Conservation (phyloP, 2,888 invertebrate species). For the Tiphia femorata region DNA sequence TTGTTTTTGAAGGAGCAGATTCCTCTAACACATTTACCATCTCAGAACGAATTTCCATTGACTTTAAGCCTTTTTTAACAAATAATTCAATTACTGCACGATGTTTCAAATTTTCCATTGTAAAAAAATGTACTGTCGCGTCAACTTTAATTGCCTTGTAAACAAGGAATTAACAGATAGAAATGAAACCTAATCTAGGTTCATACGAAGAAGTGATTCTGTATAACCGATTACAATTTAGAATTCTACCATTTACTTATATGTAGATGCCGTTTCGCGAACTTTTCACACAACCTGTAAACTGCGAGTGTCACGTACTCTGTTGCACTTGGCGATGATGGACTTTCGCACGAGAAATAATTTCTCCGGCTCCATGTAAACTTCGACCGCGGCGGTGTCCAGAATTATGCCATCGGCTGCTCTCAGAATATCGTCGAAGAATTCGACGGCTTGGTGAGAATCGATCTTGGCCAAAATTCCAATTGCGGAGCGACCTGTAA, state of each 20-base stretch:
- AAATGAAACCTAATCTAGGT: too few relatives aligned
- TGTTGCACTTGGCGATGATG: conserved; percentile 68
- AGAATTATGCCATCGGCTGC: conserved; percentile 78
- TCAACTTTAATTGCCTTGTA: not conserved
- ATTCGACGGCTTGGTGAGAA: conserved; percentile 54
- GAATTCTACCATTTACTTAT: too few relatives aligned
- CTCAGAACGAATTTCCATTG: too few relatives aligned
- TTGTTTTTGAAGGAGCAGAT: too few relatives aligned
- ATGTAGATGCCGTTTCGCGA: too few relatives aligned
- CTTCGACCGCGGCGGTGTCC: conserved; percentile 73
- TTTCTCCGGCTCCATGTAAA: conserved; percentile 71
- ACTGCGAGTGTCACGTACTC: conserved; percentile 46
- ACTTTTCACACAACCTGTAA: too few relatives aligned
- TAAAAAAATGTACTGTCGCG: not conserved
- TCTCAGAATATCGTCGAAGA: conserved; percentile 73
- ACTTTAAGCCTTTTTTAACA: too few relatives aligned
- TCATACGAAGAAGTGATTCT: too few relatives aligned
- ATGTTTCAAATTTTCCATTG: not conserved
- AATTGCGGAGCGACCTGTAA: conserved; percentile 30
- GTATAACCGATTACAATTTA: too few relatives aligned
- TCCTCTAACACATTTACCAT: too few relatives aligned
- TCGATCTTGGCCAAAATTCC: conserved; percentile 48
- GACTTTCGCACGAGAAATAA: conserved; percentile 73
- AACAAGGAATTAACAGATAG: too few relatives aligned
- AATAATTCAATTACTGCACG: too few relatives aligned